Evolutionary conservation across 2,113 vertebrate species (phyloP).

Genomic region (Paratilapia polleni): DNA sequence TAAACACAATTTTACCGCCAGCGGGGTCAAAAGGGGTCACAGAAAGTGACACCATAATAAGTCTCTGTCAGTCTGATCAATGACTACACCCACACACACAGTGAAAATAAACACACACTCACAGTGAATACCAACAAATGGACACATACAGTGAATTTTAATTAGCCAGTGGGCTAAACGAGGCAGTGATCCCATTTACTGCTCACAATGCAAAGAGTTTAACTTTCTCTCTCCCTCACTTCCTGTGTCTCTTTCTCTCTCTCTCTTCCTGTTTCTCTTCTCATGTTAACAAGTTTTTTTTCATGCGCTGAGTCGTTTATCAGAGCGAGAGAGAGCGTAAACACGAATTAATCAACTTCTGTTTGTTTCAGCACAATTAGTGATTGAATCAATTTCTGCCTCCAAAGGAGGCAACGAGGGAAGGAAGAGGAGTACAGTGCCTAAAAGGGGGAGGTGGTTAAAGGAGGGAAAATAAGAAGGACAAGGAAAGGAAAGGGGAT

Average conservation of each 20-base stretch:
- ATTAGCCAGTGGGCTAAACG: slow-evolving; percentile 53
- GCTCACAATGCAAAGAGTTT: slow-evolving; percentile 32
- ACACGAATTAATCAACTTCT: slow-evolving; percentile 72
- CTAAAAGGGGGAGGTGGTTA: neutral
- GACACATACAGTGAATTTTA: slow-evolving; percentile 48
- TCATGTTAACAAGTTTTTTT: slow-evolving; percentile 56
- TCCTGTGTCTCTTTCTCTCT: neutral
- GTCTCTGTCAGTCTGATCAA: slow-evolving; percentile 76
- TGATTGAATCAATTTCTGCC: slow-evolving; percentile 57
- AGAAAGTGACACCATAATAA: slow-evolving; percentile 65
- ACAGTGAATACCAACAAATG: slow-evolving; percentile 50
- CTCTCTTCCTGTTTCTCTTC: neutral
- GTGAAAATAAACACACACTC: slow-evolving; percentile 35
- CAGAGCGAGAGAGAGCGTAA: slow-evolving; percentile 37
- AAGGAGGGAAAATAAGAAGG: neutral
- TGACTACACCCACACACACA: slow-evolving; percentile 51
- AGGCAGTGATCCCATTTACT: slow-evolving; percentile 52
- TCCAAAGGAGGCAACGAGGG: neutral
- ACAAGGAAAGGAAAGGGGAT: neutral
- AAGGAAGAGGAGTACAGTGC: neutral
- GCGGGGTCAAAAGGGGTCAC: slow-evolving; percentile 58
- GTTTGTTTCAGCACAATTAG: slow-evolving; percentile 69
- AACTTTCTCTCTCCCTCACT: neutral
- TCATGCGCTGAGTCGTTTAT: slow-evolving; percentile 36
- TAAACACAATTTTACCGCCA: slow-evolving; percentile 44